A percentile compares a stretch with the other conserved stretches of the same genome.
Conservation (phyloP, 2,797 vertebrate genomes). For the Novumbra hubbsi region DNA sequence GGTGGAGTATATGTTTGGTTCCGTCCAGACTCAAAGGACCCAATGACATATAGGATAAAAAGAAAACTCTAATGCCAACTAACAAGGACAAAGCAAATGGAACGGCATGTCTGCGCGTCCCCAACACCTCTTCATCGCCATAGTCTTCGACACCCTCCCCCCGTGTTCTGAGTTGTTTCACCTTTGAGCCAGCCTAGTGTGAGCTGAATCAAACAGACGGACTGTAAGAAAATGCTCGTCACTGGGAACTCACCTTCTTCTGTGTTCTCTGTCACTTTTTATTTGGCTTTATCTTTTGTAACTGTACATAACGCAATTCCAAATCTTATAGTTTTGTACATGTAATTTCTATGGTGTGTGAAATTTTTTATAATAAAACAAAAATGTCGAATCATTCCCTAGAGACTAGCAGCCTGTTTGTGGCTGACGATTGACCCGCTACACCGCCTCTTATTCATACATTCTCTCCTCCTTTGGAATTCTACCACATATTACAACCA, state of each 20-base stretch:
- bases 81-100: constrained; percentile 19
- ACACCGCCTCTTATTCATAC: constrained; percentile 31
- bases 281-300: constrained; percentile 77
- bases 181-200: constrained; percentile 2
- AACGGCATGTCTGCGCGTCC: constrained; percentile 27
- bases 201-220: constrained; percentile 25
- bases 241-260: not conserved
- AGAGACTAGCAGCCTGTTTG: constrained; percentile 11
- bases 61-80: not conserved
- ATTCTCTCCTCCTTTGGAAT: constrained; percentile 15
- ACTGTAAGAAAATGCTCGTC: constrained; percentile 5
- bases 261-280: constrained; percentile 57
- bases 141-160: constrained; percentile 3
- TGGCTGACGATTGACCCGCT: constrained; percentile 10
- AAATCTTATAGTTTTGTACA: constrained; percentile 88
- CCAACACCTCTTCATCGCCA: constrained; percentile 10
- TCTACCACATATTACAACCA: not conserved
- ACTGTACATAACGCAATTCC: constrained; percentile 82
- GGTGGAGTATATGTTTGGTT: constrained; percentile 31
- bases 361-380: constrained; percentile 75
- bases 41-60: constrained; percentile 16
- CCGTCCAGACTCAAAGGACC: constrained; percentile 15
- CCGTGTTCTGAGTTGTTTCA: not conserved
- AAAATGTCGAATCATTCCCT: constrained; percentile 52
- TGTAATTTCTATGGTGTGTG: constrained; percentile 86